Base-by-base conservation (phyloP, 2,797 vertebrate species). In the Tokudaia muenninki region DNA sequence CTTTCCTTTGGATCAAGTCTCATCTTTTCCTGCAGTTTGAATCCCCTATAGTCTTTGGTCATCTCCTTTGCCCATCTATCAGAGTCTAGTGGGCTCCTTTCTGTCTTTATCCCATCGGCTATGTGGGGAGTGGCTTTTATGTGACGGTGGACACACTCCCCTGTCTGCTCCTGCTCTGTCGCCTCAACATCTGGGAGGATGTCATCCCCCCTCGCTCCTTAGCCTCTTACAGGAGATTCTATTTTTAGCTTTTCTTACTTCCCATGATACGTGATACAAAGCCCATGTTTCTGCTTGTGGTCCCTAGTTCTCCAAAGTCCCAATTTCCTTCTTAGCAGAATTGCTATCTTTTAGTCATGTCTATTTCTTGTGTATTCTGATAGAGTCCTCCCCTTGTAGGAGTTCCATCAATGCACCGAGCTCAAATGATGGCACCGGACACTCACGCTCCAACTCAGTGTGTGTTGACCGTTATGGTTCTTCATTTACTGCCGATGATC, bases 61-160 rank as follows among this genome's bases (percentile, higher is more conserved):
- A 9, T 37, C 6, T 72, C 1, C 29, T 55, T 37, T 87, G 41
- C 29, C 29, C 17, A 13, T 50, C 47, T 24, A 0, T 24, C 44
- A 29, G 24, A 29, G 70, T 21, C 9, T 13, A 29, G 19, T 21
- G 24, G 70, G n/a, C 31, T 70, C 34, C 83, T 75, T 19, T 16
- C 26, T 75, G 47, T 22, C 34, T 87, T 41, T 17, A 3, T 47
- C 1, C 19, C 13, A 11, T 24, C 14, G 21, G 12, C 50, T 13
- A 0, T 1, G n/a, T 0, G 0, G 8, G 74, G 21, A 37, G 88
- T 41, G 52, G 41, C 29, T 29, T 52, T 24, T 61, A 0, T 1
- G 26, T 24, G 29, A 37, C 0, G 3, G 5, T 22, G 29, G 67
- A 55, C 70, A 16, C 14, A 9, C 10, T 2, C 1, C 3, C 1